These are phyloP conservation scores for Ostrea edulis DNA, from an alignment of 1,140 invertebrate species.

Conservation along the genomic window DNA sequence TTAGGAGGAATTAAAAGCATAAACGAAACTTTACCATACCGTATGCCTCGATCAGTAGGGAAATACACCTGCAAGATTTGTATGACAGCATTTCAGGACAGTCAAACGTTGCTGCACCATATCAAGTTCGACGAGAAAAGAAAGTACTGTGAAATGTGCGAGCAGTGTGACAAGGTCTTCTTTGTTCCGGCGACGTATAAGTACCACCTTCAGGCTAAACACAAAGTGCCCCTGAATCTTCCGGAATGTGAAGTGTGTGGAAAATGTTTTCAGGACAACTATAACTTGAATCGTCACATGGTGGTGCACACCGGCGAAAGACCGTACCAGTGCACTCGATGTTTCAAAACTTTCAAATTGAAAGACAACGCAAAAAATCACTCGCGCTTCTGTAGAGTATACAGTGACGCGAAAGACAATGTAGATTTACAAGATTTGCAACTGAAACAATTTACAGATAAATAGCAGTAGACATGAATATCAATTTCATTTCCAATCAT, in stretches of 20 bases:
- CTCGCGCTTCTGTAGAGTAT: constrained; percentile 2
- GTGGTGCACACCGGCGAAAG: constrained; percentile 33
- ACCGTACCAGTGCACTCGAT: constrained; percentile 18
- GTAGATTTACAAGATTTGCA: background rate
- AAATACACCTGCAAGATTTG: constrained; percentile 38
- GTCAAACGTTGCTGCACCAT: background rate
- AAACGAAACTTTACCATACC: background rate
- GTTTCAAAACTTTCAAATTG: constrained; percentile 46
- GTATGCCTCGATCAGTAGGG: background rate
- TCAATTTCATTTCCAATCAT: no score
- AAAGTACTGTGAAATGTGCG: constrained; percentile 37
- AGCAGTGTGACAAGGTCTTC: constrained; percentile 28
- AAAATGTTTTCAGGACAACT: constrained; percentile 46
- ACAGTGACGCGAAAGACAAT: background rate
- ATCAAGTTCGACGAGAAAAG: constrained; percentile 20
- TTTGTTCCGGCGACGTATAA: constrained; percentile 37
- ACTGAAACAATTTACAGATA: background rate
- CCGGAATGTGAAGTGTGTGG: constrained; percentile 49
- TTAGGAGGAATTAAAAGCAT: constrained; percentile 3
- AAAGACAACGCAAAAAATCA: constrained; percentile 49
- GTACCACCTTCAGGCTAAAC: constrained; percentile 35
- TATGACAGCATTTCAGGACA: background rate
- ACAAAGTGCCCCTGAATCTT: background rate
- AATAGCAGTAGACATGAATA: background rate
- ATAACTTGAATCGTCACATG: constrained; percentile 47